Evolutionary conservation across 2,888 invertebrate species (phyloP), one percentile per base, ranked within the genome.

Genomic region (Tubulanus polymorphus): DNA sequence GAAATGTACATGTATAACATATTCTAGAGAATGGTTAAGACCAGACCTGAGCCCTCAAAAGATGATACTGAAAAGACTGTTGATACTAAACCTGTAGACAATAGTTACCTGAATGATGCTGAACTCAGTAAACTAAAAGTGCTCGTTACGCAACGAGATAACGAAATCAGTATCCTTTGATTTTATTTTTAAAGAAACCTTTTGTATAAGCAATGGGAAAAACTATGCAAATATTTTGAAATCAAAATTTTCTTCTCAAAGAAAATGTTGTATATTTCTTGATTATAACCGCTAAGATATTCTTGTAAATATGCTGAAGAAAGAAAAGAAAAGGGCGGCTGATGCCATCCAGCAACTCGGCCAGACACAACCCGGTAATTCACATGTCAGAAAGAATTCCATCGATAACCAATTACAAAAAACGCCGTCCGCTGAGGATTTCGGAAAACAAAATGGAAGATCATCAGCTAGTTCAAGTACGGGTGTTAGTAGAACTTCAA

Each of bases 261-360:
- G n/a, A n/a, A n/a, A n/a, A n/a, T n/a, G n/a, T n/a, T n/a, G n/a
- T n/a, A n/a, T n/a, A n/a, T n/a, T n/a, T n/a, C n/a, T n/a, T n/a
- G n/a, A n/a, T n/a, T n/a, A n/a, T n/a, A n/a, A n/a, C n/a, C n/a
- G n/a, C n/a, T 20, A 23, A 76, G 75, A 75, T 56, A 78, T 78
- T 54, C 63, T 79, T 23, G 79, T 79, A 2, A 73, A 71, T 54
- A 76, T 79, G 78, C 61, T 79, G 54, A 79, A 79, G 66, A 78
- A 77, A 59, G 78, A 78, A 60, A 76, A 76, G 63, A 72, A 74
- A 60, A 59, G 68, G 55, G 69, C 67, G 8, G 65, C 71, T 3
- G 71, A 71, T 41, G 70, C 71, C 0, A 58, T 66, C 27, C 47
- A 58, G 32, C 61, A 61, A 49, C 59, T 66, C 6, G 41, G n/a